A percentile compares a stretch with the other conserved stretches of the same genome.
Evolutionary conservation across 2,797 vertebrate genomes (phyloP).

Genomic region (Melanotaenia parkinsoni): DNA sequence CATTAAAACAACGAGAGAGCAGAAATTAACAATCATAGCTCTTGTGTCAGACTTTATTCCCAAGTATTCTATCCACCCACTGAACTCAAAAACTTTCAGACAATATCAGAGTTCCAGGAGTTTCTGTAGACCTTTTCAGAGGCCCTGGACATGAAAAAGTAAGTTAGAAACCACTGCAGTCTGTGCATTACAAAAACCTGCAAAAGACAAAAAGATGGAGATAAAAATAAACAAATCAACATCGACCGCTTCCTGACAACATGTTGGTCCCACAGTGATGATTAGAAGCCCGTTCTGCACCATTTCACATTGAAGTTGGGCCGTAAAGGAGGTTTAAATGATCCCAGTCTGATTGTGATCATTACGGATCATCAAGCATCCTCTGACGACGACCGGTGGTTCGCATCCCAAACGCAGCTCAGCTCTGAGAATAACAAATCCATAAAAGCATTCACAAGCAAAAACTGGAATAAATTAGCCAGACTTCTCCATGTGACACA

Average conservation of each 20-base stretch:
- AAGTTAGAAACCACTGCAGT: not conserved
- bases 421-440: slow-evolving; percentile 60
- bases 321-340: slow-evolving; percentile 45
- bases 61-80: slow-evolving; percentile 16
- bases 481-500: slow-evolving; percentile 61
- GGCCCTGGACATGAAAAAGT: slow-evolving; percentile 2
- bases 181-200: slow-evolving; percentile 7
- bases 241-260: slow-evolving; percentile 48
- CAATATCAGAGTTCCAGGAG: not conserved
- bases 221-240: too few relatives aligned
- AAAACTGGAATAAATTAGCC: slow-evolving; percentile 60
- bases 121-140: not conserved
- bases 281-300: slow-evolving; percentile 45
- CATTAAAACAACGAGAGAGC: slow-evolving; percentile 45
- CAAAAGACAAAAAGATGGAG: slow-evolving; percentile 23
- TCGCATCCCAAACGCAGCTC: slow-evolving; percentile 36
- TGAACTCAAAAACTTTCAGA: slow-evolving; percentile 15
- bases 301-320: slow-evolving; percentile 38
- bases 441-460: slow-evolving; percentile 54
- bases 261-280: slow-evolving; percentile 21
- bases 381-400: slow-evolving; percentile 6
- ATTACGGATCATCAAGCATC: not conserved
- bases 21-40: slow-evolving; percentile 39
- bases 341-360: slow-evolving; percentile 45
- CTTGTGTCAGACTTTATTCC: slow-evolving; percentile 18